Evolutionary conservation across 2,888 invertebrate genomes (phyloP).

Genomic region (Drosophila buzzatii): DNA sequence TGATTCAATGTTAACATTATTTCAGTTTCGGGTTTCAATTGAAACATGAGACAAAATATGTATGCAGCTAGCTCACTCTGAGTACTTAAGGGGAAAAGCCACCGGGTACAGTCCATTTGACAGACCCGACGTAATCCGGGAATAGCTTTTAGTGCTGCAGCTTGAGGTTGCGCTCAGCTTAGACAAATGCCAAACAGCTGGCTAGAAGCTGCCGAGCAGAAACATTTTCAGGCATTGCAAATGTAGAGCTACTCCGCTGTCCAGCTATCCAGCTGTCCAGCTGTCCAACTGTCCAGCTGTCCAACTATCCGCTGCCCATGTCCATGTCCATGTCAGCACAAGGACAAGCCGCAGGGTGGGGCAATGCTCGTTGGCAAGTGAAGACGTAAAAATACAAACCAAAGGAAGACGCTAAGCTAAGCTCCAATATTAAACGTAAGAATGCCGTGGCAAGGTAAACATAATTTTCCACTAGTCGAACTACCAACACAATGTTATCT

Average conservation of each 20-base stretch:
- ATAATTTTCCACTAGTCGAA: conserved; percentile 67
- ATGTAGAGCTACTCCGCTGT: conserved; percentile 19
- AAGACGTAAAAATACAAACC: conserved; percentile 37
- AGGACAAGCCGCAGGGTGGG: conserved; percentile 11
- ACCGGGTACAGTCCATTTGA: conserved; percentile 35
- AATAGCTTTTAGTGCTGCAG: conserved; percentile 35
- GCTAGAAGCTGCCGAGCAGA: conserved; percentile 16
- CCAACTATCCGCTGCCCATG: conserved; percentile 7
- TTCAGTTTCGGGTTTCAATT: neutral
- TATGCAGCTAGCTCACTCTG: neutral
- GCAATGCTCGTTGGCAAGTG: conserved; percentile 5
- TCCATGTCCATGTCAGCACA: conserved; percentile 31
- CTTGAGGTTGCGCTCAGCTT: conserved; percentile 18
- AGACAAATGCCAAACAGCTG: conserved; percentile 30
- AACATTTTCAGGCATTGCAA: conserved; percentile 16
- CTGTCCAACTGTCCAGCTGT: neutral
- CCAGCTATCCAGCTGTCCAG: too few species aligned
- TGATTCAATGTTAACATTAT: too few species aligned
- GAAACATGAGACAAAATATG: neutral
- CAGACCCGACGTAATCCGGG: conserved; percentile 42
- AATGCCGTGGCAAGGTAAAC: conserved; percentile 68
- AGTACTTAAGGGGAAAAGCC: conserved; percentile 16
- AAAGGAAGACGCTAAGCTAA: conserved; percentile 45
- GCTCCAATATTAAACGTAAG: conserved; percentile 52
- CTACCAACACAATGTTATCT: conserved; percentile 30